These are phyloP conservation scores for Drosophila subquinaria DNA, from an alignment of 2,888 invertebrate genomes.

Conservation along the genomic window DNA sequence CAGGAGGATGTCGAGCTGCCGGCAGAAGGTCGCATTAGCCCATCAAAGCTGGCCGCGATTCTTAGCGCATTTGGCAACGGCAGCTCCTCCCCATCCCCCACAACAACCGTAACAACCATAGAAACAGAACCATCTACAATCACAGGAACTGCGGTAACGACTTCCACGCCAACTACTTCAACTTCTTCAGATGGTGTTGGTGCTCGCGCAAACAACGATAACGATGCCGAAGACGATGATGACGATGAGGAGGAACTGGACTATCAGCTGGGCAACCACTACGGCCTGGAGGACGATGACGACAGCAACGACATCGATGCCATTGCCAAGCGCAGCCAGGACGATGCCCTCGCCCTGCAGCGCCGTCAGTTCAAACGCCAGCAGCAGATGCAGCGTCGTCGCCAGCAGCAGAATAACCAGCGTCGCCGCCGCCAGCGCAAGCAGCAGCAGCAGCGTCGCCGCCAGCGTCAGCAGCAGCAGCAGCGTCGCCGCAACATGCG, in stretches of 20 bases:
- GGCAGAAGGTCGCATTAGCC: conserved; percentile 61
- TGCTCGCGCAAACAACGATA: conserved; percentile 14
- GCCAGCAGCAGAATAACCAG: conserved; percentile 41
- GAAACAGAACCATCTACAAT: not conserved
- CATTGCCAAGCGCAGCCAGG: conserved; percentile 38
- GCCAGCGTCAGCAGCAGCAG: conserved; percentile 47
- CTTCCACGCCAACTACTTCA: fast-evolving
- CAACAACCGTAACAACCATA: conserved; percentile 2
- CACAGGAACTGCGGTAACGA: not conserved
- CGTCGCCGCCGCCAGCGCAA: conserved; percentile 61
- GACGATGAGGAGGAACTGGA: conserved; percentile 26
- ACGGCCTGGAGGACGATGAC: conserved; percentile 28
- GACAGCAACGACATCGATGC: conserved; percentile 15
- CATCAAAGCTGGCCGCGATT: conserved; percentile 53
- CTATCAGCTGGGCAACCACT: conserved; percentile 10
- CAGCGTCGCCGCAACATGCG: conserved; percentile 53
- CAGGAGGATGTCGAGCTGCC: conserved; percentile 40
- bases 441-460: conserved; percentile 49
- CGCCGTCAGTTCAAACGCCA: conserved; percentile 47
- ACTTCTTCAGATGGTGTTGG: not conserved
- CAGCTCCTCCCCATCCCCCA: not conserved
- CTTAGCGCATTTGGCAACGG: conserved; percentile 18
- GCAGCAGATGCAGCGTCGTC: conserved; percentile 46
- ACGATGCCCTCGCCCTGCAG: conserved; percentile 33
- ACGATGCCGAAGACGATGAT: conserved; percentile 29